Conservation (phyloP, 1,140 invertebrate genomes). For the Brachionus angularis region DNA sequence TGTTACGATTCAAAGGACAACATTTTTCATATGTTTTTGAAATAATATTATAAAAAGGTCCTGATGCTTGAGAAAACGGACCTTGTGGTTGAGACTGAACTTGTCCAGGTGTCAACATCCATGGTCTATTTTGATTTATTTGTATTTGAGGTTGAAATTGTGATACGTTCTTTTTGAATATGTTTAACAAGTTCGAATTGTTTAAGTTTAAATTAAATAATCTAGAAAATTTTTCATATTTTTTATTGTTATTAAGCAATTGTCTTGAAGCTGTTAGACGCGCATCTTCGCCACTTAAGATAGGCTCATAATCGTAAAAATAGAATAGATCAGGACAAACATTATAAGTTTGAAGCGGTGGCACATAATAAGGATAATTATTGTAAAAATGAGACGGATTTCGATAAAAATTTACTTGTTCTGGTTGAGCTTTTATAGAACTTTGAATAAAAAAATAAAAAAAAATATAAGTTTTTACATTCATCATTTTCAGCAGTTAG, state of each 20-base stretch:
- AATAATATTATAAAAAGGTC: slow-evolving; percentile 24
- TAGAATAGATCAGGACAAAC: slow-evolving; percentile 24
- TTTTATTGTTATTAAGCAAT: neutral
- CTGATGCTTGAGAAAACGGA: no score
- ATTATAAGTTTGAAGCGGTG: neutral
- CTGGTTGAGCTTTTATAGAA: neutral
- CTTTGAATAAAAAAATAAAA: neutral
- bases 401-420: neutral
- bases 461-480: neutral
- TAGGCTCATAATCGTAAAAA: slow-evolving; percentile 40
- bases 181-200: neutral
- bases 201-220: neutral
- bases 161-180: no score
- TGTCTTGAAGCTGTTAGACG: neutral
- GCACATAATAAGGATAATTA: slow-evolving; percentile 25
- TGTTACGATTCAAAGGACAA: slow-evolving; percentile 2
- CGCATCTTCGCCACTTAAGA: neutral
- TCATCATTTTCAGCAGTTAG: neutral
- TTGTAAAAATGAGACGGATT: no score
- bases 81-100: no score
- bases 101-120: neutral
- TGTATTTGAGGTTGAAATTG: no score
- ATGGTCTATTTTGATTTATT: no score
- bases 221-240: neutral
- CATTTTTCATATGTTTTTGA: slow-evolving; percentile 26